These are phyloP conservation scores for Tamandua tetradactyla DNA, from an alignment of 2,797 vertebrate species.

Conservation along the genomic window DNA sequence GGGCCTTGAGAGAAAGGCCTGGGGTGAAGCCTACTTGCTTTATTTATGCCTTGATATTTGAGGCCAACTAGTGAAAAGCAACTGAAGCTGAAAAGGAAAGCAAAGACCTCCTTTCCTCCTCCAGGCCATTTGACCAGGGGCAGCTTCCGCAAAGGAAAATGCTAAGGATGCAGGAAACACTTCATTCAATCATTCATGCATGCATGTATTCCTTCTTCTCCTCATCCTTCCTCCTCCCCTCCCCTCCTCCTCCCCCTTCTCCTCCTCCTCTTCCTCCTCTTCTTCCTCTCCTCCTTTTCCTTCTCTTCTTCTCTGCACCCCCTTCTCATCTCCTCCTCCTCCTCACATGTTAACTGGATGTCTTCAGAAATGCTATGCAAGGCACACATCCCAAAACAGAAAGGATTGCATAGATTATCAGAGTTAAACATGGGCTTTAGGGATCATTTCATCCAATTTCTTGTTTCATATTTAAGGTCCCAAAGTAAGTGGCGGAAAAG, in stretches of 20 bases:
- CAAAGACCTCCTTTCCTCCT: not conserved
- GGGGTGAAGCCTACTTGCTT: conserved; percentile 37
- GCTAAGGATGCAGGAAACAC: not conserved
- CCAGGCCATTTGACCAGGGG: not conserved
- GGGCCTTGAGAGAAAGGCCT: conserved; percentile 55
- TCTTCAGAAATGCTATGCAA: not conserved
- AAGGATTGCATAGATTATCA: not conserved
- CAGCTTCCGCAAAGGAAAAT: conserved; percentile 3
- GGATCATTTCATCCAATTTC: not conserved
- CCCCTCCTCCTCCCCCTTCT: not conserved
- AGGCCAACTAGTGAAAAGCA: not conserved
- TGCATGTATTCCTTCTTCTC: not conserved
- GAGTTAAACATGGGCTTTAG: not conserved
- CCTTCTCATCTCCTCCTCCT: not conserved
- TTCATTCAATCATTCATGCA: not conserved
- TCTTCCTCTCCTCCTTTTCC: too few relatives aligned
- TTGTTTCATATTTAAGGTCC: conserved; percentile 6
- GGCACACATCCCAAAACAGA: not conserved
- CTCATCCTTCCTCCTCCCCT: too few relatives aligned
- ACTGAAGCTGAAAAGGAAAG: conserved; percentile 28
- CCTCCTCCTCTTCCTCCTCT: not conserved
- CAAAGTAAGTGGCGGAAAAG: not conserved
- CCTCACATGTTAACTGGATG: not conserved
- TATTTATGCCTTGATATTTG: conserved; percentile 19
- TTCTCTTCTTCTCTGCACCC: not conserved